Base-by-base conservation (phyloP, 2,113 vertebrate genomes). In the Chaenogobius annularis region DNA sequence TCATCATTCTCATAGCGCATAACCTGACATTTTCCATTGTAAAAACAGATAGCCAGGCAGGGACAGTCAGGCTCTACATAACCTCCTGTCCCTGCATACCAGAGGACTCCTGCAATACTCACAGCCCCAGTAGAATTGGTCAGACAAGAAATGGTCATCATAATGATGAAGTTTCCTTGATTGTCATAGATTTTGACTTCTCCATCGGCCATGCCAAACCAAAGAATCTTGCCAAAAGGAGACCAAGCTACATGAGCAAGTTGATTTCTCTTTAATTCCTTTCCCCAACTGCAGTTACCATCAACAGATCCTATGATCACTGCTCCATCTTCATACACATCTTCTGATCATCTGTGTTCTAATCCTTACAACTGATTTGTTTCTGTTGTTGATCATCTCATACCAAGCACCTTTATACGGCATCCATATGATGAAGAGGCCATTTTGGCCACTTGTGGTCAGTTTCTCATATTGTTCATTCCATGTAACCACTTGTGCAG, bases 361-460 rank as follows among this genome's bases (percentile, higher is more conserved):
- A 50, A 97, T 98, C 54, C 97, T 93, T 69, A 99, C 97, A 69
- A 99, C 96, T 0, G 98, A 99, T 70, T 99, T 99, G 86, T 98
- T 99, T 81, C 97, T 93, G 61, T 98, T 99, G 82, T 98, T 99
- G 83, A 98, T 98, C 98, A 99, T 99, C 26, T 31, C 26, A 31
- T 31, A 4, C 2, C 26, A 31, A 31, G 4, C 87, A 98, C 98
- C 97, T 95, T 97, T 98, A 84, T 98, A 98, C 1, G 99, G 86
- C 95, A 99, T 96, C 98, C 98, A 99, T 3, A 99, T 96, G 73
- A 99, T 99, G 80, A 99, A 99, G 67, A 98, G 96, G 22, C 98
- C 98, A 73, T 98, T 98, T 74, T 99, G 95, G 90, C 99, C 98
- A 22, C 98, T 99, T 67, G 96, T 98, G 13, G 98, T 99, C 84